Base-by-base conservation (phyloP, 2,888 invertebrate genomes). In the Sinopyrophorus schimmeli region DNA sequence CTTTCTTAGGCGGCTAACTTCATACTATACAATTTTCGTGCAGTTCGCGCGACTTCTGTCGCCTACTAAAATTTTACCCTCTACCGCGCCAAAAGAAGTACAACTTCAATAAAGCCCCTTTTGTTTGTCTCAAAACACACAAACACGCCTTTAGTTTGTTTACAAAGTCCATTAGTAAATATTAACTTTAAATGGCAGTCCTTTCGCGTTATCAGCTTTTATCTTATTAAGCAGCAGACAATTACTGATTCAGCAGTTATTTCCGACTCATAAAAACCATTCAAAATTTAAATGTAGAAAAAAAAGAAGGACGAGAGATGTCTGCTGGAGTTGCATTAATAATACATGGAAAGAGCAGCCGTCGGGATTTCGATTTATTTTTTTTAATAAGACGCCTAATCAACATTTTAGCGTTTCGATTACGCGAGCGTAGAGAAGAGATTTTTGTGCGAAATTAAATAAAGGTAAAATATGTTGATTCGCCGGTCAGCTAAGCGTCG, bases 241-340 rank as follows among this genome's bases (percentile, higher is more conserved):
- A 49, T 54, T 53, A 50, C 52, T 55, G 58, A 55, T 54, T 58
- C 58, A 58, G 58, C 58, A 54, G n/a, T n/a, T 30, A 41, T 48
- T 35, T 47, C 11, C n/a, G 9, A n/a, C n/a, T n/a, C n/a, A n/a
- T n/a, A n/a, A n/a, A n/a, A 37, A 15, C 12, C 31, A 30, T 5
- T 24, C 15, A 26, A 26, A 27, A 41, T 21, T 7, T 41, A 39
- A 44, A 43, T 34, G 24, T 46, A 24, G 31, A 49, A 38, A 18
- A 15, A 32, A 49, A 43, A 32, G 14, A 10, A 16, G 12, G 14
- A n/a, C n/a, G n/a, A n/a, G n/a, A n/a, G n/a, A n/a, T n/a, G n/a
- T n/a, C n/a, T n/a, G n/a, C n/a, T n/a, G n/a, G 6, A 26, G 31
- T 11, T 12, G 23, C 47, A 51, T 54, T 51, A 54, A 54, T 51